phyloP scores from a whole-genome alignment of 2,797 vertebrate genomes.

The Clarias laeviceps region DNA sequence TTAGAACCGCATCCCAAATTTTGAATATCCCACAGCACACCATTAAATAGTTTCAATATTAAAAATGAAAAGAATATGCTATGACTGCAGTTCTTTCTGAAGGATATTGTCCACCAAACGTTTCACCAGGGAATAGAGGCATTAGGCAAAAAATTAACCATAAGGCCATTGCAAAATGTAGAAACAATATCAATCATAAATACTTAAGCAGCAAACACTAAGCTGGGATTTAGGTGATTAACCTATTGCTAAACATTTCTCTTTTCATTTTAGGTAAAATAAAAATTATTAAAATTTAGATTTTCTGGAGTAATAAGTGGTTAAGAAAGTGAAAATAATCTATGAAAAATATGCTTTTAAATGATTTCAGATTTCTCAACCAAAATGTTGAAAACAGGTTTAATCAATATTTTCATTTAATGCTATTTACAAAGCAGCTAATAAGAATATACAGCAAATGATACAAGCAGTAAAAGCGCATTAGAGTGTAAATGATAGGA shows the following conservation, averaged over 20 bases:
- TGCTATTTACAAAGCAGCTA: background rate
- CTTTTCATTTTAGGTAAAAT: background rate
- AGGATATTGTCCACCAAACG: background rate
- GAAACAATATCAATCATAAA: background rate
- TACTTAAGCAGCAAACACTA: background rate
- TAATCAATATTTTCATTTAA: background rate
- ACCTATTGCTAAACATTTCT: background rate
- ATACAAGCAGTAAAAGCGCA: constrained; percentile 11
- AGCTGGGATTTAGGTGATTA: background rate
- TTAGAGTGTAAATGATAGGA: background rate
- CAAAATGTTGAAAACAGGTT: background rate
- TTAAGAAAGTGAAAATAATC: background rate
- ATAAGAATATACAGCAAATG: constrained; percentile 7
- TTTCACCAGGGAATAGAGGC: background rate
- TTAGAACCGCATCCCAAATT: background rate
- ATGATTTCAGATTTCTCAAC: background rate
- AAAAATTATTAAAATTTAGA: background rate
- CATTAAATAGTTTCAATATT: background rate
- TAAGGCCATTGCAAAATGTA: background rate
- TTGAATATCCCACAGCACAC: background rate
- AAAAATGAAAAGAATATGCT: background rate
- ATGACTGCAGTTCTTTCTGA: background rate
- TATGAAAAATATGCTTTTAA: background rate
- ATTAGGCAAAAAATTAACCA: background rate
- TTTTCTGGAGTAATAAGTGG: background rate